Percentiles rank a stretch among this genome's conserved stretches.
Conservation (phyloP, 2,797 vertebrate species). For the Buphagus erythrorhynchus region DNA sequence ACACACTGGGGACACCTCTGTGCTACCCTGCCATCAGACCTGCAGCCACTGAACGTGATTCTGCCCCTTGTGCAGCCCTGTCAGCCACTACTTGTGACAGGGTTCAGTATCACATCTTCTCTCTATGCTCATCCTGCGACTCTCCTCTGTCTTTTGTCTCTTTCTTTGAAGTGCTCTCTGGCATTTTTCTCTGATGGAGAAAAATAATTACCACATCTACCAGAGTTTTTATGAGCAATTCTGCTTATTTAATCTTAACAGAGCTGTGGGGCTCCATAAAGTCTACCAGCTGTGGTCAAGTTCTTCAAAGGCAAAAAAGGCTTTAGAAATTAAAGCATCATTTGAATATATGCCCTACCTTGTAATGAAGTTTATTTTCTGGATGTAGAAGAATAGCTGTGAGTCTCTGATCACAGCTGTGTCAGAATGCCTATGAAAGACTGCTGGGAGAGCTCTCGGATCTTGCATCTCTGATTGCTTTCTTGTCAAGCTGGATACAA, state of each 20-base stretch:
- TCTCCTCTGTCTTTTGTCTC: background rate
- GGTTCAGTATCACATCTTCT: background rate
- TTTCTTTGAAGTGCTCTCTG: background rate
- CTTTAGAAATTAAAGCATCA: background rate
- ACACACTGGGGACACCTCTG: background rate
- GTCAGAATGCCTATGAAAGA: background rate
- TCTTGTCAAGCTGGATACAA: background rate
- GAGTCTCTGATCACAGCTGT: background rate
- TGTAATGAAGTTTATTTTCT: background rate
- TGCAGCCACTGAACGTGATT: background rate
- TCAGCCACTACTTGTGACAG: background rate
- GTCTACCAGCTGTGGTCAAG: background rate
- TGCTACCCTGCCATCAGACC: background rate
- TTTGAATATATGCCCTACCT: background rate
- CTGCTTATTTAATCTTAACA: background rate
- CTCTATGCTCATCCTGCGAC: background rate
- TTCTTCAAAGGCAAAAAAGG: background rate
- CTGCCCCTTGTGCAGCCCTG: background rate
- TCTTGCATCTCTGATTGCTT: background rate
- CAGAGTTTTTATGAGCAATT: background rate
- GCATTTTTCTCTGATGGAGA: background rate
- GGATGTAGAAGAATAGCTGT: background rate
- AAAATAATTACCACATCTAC: background rate
- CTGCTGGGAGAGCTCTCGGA: background rate
- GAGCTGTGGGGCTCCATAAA: background rate